phyloP scores from a whole-genome alignment of 2,113 vertebrate species.

The Terrapene triunguis region DNA sequence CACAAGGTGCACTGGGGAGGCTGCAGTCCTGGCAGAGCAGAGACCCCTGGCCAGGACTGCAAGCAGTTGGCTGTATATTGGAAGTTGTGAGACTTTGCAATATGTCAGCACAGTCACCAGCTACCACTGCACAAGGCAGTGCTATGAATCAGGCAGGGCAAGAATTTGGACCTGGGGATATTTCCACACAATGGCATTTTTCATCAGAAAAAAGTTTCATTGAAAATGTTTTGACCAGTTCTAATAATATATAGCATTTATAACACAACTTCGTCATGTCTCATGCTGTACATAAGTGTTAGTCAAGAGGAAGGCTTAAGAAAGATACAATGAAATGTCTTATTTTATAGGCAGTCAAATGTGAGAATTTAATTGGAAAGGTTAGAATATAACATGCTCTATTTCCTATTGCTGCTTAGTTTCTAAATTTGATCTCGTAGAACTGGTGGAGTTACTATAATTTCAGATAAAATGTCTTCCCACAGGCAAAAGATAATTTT shows the following conservation, averaged over 20 bases:
- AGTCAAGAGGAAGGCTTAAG: slow-evolving; percentile 58
- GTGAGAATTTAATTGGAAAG: slow-evolving; percentile 74
- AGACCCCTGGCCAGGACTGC: background rate
- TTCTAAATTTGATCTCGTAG: slow-evolving; percentile 76
- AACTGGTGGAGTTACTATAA: slow-evolving; percentile 78
- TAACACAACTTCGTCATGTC: background rate
- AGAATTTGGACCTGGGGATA: background rate
- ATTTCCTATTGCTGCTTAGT: slow-evolving; percentile 62
- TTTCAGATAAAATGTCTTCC: slow-evolving; percentile 84
- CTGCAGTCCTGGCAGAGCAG: background rate
- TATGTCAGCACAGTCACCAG: background rate
- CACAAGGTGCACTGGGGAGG: background rate
- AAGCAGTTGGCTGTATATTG: background rate
- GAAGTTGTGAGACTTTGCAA: background rate
- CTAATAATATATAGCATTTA: background rate
- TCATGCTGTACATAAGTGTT: slow-evolving; percentile 19
- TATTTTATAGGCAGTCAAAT: slow-evolving; percentile 56
- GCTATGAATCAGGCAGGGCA: background rate
- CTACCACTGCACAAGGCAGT: background rate
- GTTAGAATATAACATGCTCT: slow-evolving; percentile 34
- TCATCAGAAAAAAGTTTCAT: background rate
- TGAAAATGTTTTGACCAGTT: background rate
- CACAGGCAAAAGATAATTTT: slow-evolving; percentile 83
- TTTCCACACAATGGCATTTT: background rate
- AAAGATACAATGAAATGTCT: slow-evolving; percentile 65